phyloP scores from a whole-genome alignment of 2,113 vertebrate genomes.

The Takifugu flavidus region DNA sequence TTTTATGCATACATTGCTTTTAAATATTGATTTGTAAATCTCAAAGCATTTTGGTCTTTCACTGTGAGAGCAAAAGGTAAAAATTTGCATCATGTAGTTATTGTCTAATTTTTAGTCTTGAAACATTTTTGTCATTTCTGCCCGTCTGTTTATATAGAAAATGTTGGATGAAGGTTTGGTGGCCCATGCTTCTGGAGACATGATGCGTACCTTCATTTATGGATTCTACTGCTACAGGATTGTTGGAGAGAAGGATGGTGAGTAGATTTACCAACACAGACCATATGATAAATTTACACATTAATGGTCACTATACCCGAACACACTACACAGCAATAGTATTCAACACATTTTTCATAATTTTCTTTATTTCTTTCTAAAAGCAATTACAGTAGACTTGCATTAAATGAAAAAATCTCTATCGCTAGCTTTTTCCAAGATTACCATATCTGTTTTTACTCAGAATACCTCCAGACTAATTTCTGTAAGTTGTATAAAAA shows the following conservation, averaged over 20 bases:
- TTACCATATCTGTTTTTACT: too few species aligned
- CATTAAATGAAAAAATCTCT: too few species aligned
- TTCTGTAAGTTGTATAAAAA: too few species aligned
- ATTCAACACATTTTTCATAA: too few species aligned
- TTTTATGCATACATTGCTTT: too few species aligned
- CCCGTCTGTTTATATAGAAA: conserved; percentile 77
- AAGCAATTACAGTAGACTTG: too few species aligned
- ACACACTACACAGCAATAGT: too few species aligned
- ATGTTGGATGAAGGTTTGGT: conserved; percentile 96
- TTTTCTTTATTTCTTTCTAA: too few species aligned
- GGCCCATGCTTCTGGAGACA: conserved; percentile 90
- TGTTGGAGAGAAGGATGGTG: conserved; percentile 84
- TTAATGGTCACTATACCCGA: neutral
- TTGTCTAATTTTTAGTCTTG: too few species aligned
- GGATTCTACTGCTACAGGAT: conserved; percentile 98
- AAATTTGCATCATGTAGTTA: too few species aligned
- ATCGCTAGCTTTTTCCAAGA: too few species aligned
- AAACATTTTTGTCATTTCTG: neutral
- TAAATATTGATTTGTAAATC: neutral
- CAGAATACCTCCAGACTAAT: too few species aligned
- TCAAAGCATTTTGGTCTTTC: neutral
- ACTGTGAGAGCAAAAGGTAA: neutral
- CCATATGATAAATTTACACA: neutral
- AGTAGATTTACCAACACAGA: conserved; percentile 26
- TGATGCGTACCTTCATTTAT: conserved; percentile 91